Base-by-base conservation (phyloP, 2,113 vertebrate species). In the Labeo rohita region DNA sequence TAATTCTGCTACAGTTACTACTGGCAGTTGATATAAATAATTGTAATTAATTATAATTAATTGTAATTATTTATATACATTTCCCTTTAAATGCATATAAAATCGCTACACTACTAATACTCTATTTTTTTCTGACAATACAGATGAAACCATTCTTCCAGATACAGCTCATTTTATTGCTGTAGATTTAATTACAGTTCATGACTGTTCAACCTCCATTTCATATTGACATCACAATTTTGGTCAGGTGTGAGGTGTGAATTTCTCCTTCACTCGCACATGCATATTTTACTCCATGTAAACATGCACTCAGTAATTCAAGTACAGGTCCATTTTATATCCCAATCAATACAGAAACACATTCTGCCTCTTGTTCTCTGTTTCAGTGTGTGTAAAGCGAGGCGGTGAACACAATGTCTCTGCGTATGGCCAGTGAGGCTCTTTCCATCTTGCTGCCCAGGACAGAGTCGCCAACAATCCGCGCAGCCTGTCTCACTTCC, bases 341-440 rank as follows among this genome's bases (percentile, higher is more conserved):
- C 36, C 68, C 7, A 43, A 47, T 54, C 72, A 74, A 76, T 28
- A 28, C 28, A 28, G 28, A 80, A 45, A 73, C 47, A 77, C 83
- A 56, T 12, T 28, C 16, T 4, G 7, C 34, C 39, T 65, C 23
- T 63, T 28, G 9, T 16, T 11, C 68, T 16, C 28, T 28, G 5
- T 45, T 39, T 96, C 94, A 98, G 92, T 98, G 97, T 61, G 97
- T 98, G 86, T 98, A 98, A 56, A 98, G 96, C 61, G 97, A 97
- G 52, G 97, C 97, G 0, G 97, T 97, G 89, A 98, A 98, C 86
- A 98, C 96, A 0, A 98, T 98, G 94, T 98, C 97, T 80, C 97
- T 93, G 89, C 96, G 96, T 66, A 98, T 95, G 88, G 97, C 91
- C 54, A 96, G 93, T 4, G 96, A 97, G 0, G 97, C 97, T 0